Conservation (phyloP, 2,888 invertebrate species). For the Acleris sparsana region DNA sequence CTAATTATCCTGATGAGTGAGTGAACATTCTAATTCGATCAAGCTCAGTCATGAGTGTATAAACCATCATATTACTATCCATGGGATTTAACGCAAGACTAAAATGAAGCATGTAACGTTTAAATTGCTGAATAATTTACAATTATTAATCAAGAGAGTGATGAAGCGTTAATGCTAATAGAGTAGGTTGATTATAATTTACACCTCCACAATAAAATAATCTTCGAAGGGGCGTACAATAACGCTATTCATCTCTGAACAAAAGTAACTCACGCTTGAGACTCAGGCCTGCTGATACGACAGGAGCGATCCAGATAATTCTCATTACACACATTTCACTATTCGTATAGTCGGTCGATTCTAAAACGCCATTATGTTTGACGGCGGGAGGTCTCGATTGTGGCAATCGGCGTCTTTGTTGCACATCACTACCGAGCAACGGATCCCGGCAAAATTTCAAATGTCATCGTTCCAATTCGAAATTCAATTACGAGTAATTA, state of each 20-base stretch:
- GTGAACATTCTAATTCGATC: conserved; percentile 59
- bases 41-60: conserved; percentile 37
- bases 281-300: conserved; percentile 72
- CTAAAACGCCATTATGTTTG: conserved; percentile 74
- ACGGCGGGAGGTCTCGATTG: conserved; percentile 76
- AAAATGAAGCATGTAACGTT: too few species aligned
- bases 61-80: conserved; percentile 16
- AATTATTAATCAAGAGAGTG: conserved; percentile 50
- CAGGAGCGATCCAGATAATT: conserved; percentile 82
- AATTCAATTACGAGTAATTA: conserved; percentile 87
- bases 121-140: conserved; percentile 30
- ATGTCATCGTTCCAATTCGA: conserved; percentile 87
- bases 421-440: conserved; percentile 76
- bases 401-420: conserved; percentile 73
- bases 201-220: conserved; percentile 71
- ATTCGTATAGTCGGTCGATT: conserved; percentile 74
- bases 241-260: conserved; percentile 74
- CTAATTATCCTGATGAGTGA: conserved; percentile 72
- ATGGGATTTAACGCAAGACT: conserved; percentile 14
- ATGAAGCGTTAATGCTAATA: conserved; percentile 69
- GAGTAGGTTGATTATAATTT: conserved; percentile 78
- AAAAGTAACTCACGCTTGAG: conserved; percentile 62
- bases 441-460: conserved; percentile 81
- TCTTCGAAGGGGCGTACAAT: conserved; percentile 72
- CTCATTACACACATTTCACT: conserved; percentile 82